Conservation (phyloP, 2,888 invertebrate genomes). For the Terebella lapidaria region DNA sequence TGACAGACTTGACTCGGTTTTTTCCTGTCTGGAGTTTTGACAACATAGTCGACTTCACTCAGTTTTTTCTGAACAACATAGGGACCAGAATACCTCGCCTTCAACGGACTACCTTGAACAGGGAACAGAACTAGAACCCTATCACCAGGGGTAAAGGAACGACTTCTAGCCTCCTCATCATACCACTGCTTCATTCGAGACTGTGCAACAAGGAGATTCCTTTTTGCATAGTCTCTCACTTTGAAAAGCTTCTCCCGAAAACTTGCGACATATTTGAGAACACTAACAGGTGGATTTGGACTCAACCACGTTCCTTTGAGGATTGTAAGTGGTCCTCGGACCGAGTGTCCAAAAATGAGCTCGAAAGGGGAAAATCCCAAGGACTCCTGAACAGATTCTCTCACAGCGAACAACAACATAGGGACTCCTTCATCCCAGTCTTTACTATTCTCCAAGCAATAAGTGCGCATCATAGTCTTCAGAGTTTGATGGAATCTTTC, state of each 20-base stretch:
- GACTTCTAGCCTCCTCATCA: too few relatives aligned
- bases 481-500: not conserved
- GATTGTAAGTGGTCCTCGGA: not conserved
- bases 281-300: not conserved
- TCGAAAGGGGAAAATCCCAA: not conserved
- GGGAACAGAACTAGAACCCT: too few relatives aligned
- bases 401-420: not conserved
- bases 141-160: too few relatives aligned
- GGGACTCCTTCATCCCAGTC: not conserved
- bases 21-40: too few relatives aligned
- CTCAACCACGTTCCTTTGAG: not conserved
- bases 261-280: not conserved
- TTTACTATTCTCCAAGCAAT: not conserved
- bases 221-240: too few relatives aligned
- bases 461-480: not conserved
- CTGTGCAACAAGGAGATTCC: too few relatives aligned
- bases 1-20: too few relatives aligned
- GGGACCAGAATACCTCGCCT: too few relatives aligned
- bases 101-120: too few relatives aligned
- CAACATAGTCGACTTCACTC: too few relatives aligned
- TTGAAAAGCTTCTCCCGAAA: not conserved
- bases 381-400: not conserved
- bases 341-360: not conserved
- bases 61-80: too few relatives aligned
- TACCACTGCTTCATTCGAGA: too few relatives aligned